Evolutionary conservation across 2,888 invertebrate genomes (phyloP).

Genomic region (Cephus spinipes): DNA sequence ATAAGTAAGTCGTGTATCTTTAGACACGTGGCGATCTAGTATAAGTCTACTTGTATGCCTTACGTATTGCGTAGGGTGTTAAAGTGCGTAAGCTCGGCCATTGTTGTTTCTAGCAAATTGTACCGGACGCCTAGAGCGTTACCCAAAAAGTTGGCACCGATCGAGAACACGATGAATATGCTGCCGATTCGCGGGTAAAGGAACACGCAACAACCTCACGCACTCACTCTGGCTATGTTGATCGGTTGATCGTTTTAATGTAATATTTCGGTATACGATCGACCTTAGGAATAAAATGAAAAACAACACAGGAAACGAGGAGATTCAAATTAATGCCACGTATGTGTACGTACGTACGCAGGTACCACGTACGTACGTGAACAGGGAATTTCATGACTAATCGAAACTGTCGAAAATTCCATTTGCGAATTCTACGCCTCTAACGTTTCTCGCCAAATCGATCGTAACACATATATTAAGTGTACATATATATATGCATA

Average conservation of each 20-base stretch:
- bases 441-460: not conserved
- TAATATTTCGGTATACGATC: not conserved
- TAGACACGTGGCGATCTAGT: not conserved
- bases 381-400: not conserved
- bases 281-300: not conserved
- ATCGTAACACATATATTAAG: conserved; percentile 4
- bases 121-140: conserved; percentile 51
- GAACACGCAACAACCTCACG: conserved; percentile 5
- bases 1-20: conserved; percentile 36
- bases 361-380: not conserved
- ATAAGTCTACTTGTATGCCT: not conserved
- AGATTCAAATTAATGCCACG: not conserved
- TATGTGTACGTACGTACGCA: too few species aligned
- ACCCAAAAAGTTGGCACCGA: conserved; percentile 60
- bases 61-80: conserved; percentile 4
- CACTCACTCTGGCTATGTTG: not conserved
- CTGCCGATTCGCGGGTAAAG: conserved; percentile 57
- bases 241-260: not conserved
- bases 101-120: conserved; percentile 54
- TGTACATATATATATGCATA: conserved; percentile 3
- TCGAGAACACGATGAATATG: conserved; percentile 52
- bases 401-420: not conserved
- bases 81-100: conserved; percentile 35
- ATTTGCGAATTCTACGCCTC: not conserved
- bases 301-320: not conserved